These are phyloP conservation scores for Phenganax stokvisi DNA, from an alignment of 92 coral and sea anemone genomes.

Conservation along the genomic window DNA sequence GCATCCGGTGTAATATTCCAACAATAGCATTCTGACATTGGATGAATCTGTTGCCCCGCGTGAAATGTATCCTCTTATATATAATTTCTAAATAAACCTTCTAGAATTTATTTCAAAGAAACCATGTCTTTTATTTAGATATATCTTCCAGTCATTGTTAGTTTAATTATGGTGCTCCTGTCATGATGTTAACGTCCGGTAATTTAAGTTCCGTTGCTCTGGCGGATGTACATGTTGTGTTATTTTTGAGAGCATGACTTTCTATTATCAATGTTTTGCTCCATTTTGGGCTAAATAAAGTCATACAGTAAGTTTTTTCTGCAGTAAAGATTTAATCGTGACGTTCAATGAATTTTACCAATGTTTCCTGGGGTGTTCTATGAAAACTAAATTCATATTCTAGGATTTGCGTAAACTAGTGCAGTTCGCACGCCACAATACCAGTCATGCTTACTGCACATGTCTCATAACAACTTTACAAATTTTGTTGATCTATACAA, in stretches of 20 bases:
- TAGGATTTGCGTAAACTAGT: too few species aligned
- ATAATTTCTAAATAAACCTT: neutral
- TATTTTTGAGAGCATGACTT: neutral
- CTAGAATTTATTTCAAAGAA: neutral
- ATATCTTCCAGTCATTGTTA: neutral
- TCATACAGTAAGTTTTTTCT: too few species aligned
- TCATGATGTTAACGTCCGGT: conserved; percentile 11
- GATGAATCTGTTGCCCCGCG: neutral
- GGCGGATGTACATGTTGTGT: conserved; percentile 3
- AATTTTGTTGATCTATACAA: too few species aligned
- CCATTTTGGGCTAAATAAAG: too few species aligned
- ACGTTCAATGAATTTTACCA: too few species aligned
- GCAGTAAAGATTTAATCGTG: too few species aligned
- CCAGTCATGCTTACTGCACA: too few species aligned
- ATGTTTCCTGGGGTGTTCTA: too few species aligned
- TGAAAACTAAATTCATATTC: too few species aligned
- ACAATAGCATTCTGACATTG: conserved; percentile 16
- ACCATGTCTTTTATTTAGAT: neutral
- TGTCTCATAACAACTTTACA: too few species aligned
- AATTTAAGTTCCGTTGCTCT: conserved; percentile 5
- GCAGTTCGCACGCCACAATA: too few species aligned
- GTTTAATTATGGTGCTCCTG: neutral
- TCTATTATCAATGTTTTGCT: too few species aligned
- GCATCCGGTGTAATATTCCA: conserved; percentile 20
- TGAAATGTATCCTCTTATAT: neutral